A percentile compares a stretch with the other conserved stretches of the same genome.
Conservation (phyloP, 1,140 invertebrate genomes). For the Brachionus plicatilis region DNA sequence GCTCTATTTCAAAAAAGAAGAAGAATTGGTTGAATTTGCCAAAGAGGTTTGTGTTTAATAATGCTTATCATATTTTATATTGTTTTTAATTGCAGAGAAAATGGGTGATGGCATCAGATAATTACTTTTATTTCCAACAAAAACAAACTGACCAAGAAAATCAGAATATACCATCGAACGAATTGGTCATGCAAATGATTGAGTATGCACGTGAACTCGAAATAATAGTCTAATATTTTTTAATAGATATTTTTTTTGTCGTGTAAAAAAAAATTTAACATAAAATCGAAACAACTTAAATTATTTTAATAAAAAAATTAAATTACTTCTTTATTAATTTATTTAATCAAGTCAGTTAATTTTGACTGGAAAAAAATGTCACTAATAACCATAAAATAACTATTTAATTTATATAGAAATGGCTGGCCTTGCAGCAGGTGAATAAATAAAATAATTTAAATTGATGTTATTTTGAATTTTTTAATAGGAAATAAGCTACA, state of each 20-base stretch:
- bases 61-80: slow-evolving; percentile 41
- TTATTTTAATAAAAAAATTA: neutral
- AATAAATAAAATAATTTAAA: neutral
- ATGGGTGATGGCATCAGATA: slow-evolving; percentile 73
- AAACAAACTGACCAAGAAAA: slow-evolving; percentile 63
- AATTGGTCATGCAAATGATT: slow-evolving; percentile 84
- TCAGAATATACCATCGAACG: slow-evolving; percentile 68
- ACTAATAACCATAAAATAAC: neutral
- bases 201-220: slow-evolving; percentile 96
- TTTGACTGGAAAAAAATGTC: neutral
- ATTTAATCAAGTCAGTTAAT: neutral
- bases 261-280: neutral
- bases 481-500: slow-evolving; percentile 24
- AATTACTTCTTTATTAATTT: neutral
- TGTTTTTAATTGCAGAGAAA: slow-evolving; percentile 57
- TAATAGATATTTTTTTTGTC: neutral
- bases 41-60: slow-evolving; percentile 41
- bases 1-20: slow-evolving; percentile 71
- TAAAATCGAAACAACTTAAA: neutral
- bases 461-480: neutral
- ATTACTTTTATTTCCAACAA: slow-evolving; percentile 70
- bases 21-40: slow-evolving; percentile 41
- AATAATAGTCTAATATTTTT: slow-evolving; percentile 81
- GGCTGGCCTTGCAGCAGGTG: neutral
- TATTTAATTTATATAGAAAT: neutral